These are phyloP conservation scores for Pyrrhia umbra DNA, from an alignment of 2,888 invertebrate genomes.

Conservation along the genomic window DNA sequence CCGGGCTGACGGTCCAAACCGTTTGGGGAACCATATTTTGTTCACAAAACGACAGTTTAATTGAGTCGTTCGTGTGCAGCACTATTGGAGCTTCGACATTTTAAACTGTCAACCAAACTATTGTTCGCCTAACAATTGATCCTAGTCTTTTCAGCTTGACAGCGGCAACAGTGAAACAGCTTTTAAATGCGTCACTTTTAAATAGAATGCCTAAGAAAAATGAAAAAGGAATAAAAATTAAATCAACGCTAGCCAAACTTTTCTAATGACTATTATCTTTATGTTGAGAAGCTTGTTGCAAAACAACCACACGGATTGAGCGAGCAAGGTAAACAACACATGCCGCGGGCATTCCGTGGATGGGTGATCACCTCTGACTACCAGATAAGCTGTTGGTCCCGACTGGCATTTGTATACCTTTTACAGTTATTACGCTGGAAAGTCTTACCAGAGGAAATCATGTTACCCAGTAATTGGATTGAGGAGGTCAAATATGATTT, in stretches of 20 bases:
- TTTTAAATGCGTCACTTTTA: slow-evolving; percentile 4
- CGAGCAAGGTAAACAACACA: too few species aligned
- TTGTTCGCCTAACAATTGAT: slow-evolving; percentile 48
- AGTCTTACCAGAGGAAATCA: too few species aligned
- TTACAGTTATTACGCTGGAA: too few species aligned
- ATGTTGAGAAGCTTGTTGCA: too few species aligned
- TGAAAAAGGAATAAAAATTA: background rate
- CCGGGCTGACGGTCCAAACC: slow-evolving; percentile 27
- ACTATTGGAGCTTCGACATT: slow-evolving; percentile 46
- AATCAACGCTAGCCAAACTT: background rate
- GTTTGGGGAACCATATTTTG: slow-evolving; percentile 43
- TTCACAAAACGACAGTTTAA: slow-evolving; percentile 48
- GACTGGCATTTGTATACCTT: too few species aligned
- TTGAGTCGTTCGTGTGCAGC: slow-evolving; percentile 36
- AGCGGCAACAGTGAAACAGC: slow-evolving; percentile 7
- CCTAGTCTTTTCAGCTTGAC: slow-evolving; percentile 20
- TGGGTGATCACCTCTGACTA: too few species aligned
- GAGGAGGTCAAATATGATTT: too few species aligned
- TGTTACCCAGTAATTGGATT: too few species aligned
- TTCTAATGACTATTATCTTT: too few species aligned
- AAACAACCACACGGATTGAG: too few species aligned
- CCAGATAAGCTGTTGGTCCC: too few species aligned
- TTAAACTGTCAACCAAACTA: slow-evolving; percentile 45
- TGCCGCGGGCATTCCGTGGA: too few species aligned
- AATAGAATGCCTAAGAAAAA: background rate